Evolutionary conservation across 2,797 vertebrate genomes (phyloP).

Genomic region (Syndactyla subalaris): DNA sequence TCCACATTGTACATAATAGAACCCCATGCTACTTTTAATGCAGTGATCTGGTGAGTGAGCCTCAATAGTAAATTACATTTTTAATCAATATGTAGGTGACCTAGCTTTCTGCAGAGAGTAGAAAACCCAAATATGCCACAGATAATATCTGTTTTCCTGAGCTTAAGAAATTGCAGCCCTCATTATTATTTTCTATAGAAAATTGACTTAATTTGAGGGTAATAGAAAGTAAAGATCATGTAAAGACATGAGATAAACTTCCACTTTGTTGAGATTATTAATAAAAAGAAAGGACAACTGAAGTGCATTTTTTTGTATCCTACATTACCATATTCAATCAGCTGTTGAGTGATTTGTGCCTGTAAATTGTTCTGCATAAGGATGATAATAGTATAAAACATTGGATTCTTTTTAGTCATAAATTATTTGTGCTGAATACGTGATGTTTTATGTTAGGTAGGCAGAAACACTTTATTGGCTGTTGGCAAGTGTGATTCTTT

Average conservation of each 20-base stretch:
- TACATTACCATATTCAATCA: background rate
- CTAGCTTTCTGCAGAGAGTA: background rate
- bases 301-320: background rate
- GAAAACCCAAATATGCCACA: slow-evolving; percentile 8
- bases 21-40: background rate
- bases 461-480: background rate
- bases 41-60: slow-evolving; percentile 1
- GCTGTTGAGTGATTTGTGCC: rapidly evolving
- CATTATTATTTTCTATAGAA: slow-evolving; percentile 51
- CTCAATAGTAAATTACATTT: slow-evolving; percentile 53
- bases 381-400: background rate
- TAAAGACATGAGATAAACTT: background rate
- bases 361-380: background rate
- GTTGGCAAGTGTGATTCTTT: background rate
- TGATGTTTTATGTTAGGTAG: background rate
- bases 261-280: background rate
- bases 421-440: background rate
- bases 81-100: slow-evolving; percentile 53
- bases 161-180: slow-evolving; percentile 45
- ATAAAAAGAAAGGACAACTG: background rate
- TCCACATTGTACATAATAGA: background rate
- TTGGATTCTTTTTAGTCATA: background rate
- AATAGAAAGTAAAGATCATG: slow-evolving; percentile 13
- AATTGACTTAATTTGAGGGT: slow-evolving; percentile 29
- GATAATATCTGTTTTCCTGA: slow-evolving; percentile 55